Percentiles rank a stretch among this genome's conserved stretches.
Evolutionary conservation across 2,113 vertebrate species (phyloP).

Genomic region (Corythornis madagascariensis): DNA sequence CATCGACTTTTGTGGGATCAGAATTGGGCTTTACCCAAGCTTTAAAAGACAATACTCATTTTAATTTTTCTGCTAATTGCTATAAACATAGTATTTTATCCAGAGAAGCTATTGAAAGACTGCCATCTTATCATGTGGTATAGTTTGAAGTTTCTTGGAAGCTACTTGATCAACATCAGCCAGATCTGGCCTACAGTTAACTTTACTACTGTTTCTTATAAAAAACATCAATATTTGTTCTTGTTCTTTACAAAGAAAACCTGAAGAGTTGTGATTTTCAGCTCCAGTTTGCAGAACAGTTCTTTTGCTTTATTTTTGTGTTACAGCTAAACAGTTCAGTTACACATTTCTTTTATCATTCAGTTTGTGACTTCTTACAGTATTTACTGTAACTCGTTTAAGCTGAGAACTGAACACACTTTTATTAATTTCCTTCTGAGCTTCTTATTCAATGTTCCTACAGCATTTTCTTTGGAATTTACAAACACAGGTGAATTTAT

Average conservation of each 20-base stretch:
- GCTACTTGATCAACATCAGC: background rate
- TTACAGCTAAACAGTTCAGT: background rate
- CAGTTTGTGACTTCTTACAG: background rate
- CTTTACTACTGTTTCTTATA: background rate
- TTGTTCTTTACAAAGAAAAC: background rate
- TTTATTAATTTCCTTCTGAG: background rate
- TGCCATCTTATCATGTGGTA: background rate
- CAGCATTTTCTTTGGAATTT: background rate
- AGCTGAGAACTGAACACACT: background rate
- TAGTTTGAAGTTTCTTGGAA: background rate
- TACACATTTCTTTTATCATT: background rate
- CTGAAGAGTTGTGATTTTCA: background rate
- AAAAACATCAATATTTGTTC: background rate
- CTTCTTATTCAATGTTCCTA: background rate
- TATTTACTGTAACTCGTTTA: background rate
- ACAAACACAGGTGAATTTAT: background rate
- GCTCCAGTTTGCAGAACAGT: background rate
- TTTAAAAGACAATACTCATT: background rate
- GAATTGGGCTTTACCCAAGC: background rate
- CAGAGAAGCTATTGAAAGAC: background rate
- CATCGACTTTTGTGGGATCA: background rate
- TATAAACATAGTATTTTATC: background rate
- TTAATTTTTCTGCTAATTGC: background rate
- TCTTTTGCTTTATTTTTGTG: background rate
- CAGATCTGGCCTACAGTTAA: background rate